phyloP scores from a whole-genome alignment of 2,113 vertebrate genomes.

The Paraplagusia blochii region DNA sequence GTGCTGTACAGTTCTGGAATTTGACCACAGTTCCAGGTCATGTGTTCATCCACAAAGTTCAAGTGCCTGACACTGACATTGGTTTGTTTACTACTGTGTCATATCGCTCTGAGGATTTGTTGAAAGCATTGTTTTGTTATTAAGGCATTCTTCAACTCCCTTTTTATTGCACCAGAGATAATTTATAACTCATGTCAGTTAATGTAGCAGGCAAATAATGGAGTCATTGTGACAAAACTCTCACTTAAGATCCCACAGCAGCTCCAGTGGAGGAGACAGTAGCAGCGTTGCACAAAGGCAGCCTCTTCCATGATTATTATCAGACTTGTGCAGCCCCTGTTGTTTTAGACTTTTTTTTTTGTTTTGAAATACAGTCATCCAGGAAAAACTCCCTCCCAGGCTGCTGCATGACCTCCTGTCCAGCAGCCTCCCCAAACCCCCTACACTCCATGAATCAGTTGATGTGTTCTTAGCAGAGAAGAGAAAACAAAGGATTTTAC shows the following conservation, averaged over 20 bases:
- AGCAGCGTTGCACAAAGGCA: not conserved
- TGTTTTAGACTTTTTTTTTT: constrained; percentile 32
- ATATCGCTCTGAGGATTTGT: no score
- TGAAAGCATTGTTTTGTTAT: no score
- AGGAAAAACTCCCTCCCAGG: constrained; percentile 25
- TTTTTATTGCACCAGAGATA: constrained; percentile 12
- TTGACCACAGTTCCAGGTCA: no score
- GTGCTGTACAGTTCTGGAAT: no score
- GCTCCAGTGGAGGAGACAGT: not conserved
- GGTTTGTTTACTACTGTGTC: no score
- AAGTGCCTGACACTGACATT: no score
- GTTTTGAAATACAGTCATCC: not conserved
- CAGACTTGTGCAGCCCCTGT: constrained; percentile 25
- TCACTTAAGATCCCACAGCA: constrained; percentile 5
- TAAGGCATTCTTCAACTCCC: not conserved
- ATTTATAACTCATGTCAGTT: constrained; percentile 19
- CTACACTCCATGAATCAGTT: constrained; percentile 9
- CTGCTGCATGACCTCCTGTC: constrained; percentile 41
- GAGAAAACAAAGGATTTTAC: constrained; percentile 58
- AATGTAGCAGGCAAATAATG: constrained; percentile 12
- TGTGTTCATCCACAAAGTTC: no score
- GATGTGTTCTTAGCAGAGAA: constrained; percentile 22
- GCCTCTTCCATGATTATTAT: constrained; percentile 10
- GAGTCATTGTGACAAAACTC: constrained; percentile 21
- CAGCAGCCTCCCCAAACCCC: not conserved